Conservation (phyloP, 2,888 invertebrate genomes). For the Protodeltote pygarga region DNA sequence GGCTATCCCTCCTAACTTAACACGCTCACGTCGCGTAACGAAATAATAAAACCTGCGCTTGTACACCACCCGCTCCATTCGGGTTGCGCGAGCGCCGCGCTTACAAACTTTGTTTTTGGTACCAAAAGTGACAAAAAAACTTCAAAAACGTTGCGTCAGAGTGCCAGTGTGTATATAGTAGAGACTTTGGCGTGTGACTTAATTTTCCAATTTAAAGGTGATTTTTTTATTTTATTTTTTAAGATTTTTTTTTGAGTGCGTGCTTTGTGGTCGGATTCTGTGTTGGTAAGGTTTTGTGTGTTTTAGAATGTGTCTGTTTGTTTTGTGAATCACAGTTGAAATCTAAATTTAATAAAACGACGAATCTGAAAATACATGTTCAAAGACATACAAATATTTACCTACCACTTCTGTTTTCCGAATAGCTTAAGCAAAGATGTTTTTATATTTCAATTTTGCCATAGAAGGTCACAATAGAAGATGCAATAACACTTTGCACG, state of each 20-base stretch:
- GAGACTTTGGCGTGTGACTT: slow-evolving; percentile 84
- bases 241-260: slow-evolving; percentile 49
- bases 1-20: slow-evolving; percentile 58
- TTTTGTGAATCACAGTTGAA: background rate
- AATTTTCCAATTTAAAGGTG: slow-evolving; percentile 82
- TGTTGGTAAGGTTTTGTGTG: slow-evolving; percentile 33
- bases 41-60: slow-evolving; percentile 80
- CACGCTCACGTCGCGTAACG: slow-evolving; percentile 76
- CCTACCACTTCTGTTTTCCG: no score
- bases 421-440: no score
- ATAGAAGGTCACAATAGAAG: no score
- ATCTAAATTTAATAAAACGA: no score
- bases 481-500: no score
- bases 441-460: no score
- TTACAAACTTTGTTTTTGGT: slow-evolving; percentile 47
- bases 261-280: slow-evolving; percentile 43
- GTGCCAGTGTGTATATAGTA: slow-evolving; percentile 81
- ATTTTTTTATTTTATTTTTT: slow-evolving; percentile 55
- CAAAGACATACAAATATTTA: no score
- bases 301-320: slow-evolving; percentile 1
- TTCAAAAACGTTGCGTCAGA: slow-evolving; percentile 79
- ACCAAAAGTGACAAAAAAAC: slow-evolving; percentile 52
- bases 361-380: no score
- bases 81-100: slow-evolving; percentile 69
- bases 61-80: slow-evolving; percentile 66